Base-by-base conservation (phyloP, 2,113 vertebrate genomes). In the Notarius lentiginosus region DNA sequence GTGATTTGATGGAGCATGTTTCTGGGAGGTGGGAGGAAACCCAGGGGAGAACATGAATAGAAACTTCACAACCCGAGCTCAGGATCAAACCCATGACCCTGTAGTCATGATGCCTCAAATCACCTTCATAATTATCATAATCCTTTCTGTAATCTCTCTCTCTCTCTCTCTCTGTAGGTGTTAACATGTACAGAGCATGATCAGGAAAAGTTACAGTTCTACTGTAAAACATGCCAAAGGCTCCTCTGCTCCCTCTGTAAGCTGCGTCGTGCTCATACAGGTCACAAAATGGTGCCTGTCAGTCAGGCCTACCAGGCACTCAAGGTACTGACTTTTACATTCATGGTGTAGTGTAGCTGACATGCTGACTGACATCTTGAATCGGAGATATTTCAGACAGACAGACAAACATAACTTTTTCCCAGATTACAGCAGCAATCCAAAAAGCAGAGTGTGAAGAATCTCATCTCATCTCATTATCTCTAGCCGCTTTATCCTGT, bases 231-330 rank as follows among this genome's bases (percentile, higher is more conserved):
- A 0, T 99, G 98, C 93, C 98, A 98, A 89, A 94, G 97, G 17
- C 95, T 98, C 87, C 97, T 98, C 41, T 99, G 98, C 91, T 96
- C 97, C 12, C 95, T 99, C 82, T 99, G 98, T 91, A 97, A 98
- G 11, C 96, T 99, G 75, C 95, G 98, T 1, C 96, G 98, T 51
- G 91, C 95, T 34, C 98, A 99, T 92, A 92, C 95, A 0, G 96
- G 97, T 68, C 98, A 99, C 94, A 98, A 98, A 93, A 95, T 99
- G 89, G 96, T 96, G 0, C 97, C 97, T 0, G 96, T 99, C 84
- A 94, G 96, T 88, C 97, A 96, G 12, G 97, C 97, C 1, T 98
- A 97, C 93, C 98, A 98, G 90, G 96, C 97, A 15, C 96, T 99
- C 47, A 97, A 97, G 96, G 98, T 99, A 88, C 85, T 91, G 14